A percentile compares a stretch with the other conserved stretches of the same genome.
phyloP scores from a whole-genome alignment of 2,113 vertebrate species.

The Ciconia boyciana region DNA sequence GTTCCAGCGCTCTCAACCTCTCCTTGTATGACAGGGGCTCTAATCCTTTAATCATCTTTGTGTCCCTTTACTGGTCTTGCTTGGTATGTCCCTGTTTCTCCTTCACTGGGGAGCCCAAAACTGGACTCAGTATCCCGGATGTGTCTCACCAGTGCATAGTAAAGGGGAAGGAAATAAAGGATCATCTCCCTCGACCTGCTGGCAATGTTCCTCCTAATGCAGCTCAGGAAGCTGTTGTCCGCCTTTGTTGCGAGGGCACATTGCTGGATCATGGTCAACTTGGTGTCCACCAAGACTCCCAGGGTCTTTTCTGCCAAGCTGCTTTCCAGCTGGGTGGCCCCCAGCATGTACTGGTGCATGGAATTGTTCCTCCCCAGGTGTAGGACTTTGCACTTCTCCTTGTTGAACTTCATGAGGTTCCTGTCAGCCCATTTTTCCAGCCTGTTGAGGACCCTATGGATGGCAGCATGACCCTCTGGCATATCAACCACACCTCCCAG shows the following conservation, averaged over 20 bases:
- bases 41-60: not conserved
- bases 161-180: not conserved
- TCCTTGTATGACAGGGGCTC: not conserved
- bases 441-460: not conserved
- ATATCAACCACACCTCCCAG: not conserved
- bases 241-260: not conserved
- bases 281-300: not conserved
- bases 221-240: not conserved
- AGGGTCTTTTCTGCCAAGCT: not conserved
- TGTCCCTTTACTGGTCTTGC: not conserved
- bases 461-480: not conserved
- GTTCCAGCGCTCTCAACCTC: not conserved
- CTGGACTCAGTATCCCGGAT: not conserved
- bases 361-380: not conserved
- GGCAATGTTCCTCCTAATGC: not conserved
- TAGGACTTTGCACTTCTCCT: not conserved
- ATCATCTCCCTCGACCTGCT: not conserved
- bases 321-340: not conserved
- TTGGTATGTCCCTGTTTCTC: not conserved
- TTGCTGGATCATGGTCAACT: not conserved
- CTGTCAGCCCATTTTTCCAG: not conserved
- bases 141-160: not conserved
- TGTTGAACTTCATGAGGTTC: not conserved
- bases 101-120: not conserved
- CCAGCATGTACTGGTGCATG: fast-evolving